phyloP scores from a whole-genome alignment of 2,888 invertebrate genomes.

The Zygothrica quintamaculata region DNA sequence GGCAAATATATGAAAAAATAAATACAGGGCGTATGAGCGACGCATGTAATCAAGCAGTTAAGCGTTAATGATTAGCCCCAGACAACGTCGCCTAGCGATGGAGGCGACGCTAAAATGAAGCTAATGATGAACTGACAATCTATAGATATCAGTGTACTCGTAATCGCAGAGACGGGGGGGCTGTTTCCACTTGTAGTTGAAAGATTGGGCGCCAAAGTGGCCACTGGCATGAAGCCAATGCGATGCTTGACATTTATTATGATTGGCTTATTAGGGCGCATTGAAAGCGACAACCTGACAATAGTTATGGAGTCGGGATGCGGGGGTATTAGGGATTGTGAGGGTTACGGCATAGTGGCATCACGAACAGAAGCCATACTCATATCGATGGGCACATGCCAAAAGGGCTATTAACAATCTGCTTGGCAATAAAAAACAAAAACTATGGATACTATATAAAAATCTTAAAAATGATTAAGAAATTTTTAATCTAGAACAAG shows the following conservation, averaged over 20 bases:
- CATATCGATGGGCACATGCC: constrained; percentile 35
- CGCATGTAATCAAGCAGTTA: constrained; percentile 49
- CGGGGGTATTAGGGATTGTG: neutral
- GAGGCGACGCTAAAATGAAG: constrained; percentile 22
- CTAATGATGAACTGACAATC: constrained; percentile 65
- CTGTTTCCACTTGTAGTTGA: neutral
- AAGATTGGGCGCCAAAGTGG: constrained; percentile 48
- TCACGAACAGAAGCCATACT: constrained; percentile 8
- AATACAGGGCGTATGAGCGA: constrained; percentile 61
- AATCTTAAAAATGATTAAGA: constrained; percentile 9
- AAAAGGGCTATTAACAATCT: constrained; percentile 49
- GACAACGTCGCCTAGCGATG: constrained; percentile 35
- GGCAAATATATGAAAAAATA: neutral
- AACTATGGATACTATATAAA: constrained; percentile 6
- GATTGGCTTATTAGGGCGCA: constrained; percentile 75
- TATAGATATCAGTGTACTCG: neutral
- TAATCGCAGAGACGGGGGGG: neutral
- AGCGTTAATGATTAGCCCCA: constrained; percentile 68
- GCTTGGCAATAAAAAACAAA: constrained; percentile 14
- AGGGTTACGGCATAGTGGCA: neutral
- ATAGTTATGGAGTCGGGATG: neutral
- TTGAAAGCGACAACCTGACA: constrained; percentile 23
- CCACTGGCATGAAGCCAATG: constrained; percentile 69
- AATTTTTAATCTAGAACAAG: constrained; percentile 4
- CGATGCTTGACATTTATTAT: constrained; percentile 78